Evolutionary conservation across 2,113 vertebrate species (phyloP).

Genomic region (Falco punctatus): DNA sequence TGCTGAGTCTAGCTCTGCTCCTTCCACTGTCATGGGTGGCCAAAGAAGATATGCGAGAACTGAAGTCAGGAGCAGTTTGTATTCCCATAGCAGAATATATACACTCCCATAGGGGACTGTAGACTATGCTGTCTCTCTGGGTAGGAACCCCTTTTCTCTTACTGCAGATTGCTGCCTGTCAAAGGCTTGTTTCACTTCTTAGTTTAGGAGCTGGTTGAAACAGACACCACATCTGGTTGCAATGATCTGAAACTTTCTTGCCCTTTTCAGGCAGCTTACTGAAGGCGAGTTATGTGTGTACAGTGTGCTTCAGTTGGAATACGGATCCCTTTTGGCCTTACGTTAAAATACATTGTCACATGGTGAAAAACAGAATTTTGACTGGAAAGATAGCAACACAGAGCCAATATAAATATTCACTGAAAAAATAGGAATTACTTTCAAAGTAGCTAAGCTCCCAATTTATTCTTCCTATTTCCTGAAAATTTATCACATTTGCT

Average conservation of each 20-base stretch:
- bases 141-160: not conserved
- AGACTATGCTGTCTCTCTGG: not conserved
- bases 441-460: slow-evolving; percentile 28
- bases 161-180: rapidly evolving
- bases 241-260: not conserved
- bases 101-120: not conserved
- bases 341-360: not conserved
- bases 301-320: not conserved
- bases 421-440: slow-evolving; percentile 46
- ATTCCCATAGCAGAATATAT: not conserved
- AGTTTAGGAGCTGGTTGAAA: not conserved
- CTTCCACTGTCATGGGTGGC: not conserved
- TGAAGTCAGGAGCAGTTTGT: not conserved
- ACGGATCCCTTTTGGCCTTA: not conserved
- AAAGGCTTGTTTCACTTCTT: not conserved
- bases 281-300: not conserved
- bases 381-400: slow-evolving; percentile 21
- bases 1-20: not conserved
- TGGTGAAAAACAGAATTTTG: slow-evolving; percentile 17
- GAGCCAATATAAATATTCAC: slow-evolving; percentile 46
- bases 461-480: slow-evolving; percentile 55
- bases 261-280: not conserved
- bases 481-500: slow-evolving; percentile 9
- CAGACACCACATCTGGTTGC: not conserved
- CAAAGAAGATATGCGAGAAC: not conserved